A percentile compares a stretch with the other conserved stretches of the same genome.
Conservation (phyloP, 2,113 vertebrate species). For the Rhizomys pruinosus region DNA sequence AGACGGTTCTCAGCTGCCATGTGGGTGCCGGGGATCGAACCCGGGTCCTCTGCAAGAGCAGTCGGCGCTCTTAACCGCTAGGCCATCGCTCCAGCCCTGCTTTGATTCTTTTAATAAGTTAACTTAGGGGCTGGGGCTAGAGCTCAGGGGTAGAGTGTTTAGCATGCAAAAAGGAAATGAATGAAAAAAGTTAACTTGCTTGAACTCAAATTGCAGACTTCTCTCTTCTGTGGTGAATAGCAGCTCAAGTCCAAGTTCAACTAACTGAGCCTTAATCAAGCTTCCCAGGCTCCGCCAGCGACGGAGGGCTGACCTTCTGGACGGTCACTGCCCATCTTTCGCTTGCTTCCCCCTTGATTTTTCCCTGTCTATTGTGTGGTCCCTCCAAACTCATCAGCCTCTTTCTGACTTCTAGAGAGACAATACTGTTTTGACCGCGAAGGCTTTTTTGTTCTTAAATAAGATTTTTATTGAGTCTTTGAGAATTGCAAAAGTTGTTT, state of each 20-base stretch:
- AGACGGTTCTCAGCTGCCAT: too few species aligned
- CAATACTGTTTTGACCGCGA: rapidly evolving
- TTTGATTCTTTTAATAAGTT: not conserved
- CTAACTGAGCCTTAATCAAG: not conserved
- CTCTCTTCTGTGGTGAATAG: not conserved
- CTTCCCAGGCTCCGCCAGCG: not conserved
- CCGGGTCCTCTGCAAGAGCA: too few species aligned
- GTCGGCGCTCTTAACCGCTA: too few species aligned
- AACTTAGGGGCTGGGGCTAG: not conserved
- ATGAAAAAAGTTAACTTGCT: not conserved
- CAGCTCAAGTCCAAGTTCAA: not conserved
- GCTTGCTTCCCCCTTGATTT: too few species aligned
- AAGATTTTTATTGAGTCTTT: not conserved
- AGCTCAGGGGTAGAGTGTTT: too few species aligned
- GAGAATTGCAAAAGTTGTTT: not conserved
- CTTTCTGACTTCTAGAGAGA: not conserved
- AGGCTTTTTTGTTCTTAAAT: not conserved
- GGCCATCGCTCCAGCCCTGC: too few species aligned
- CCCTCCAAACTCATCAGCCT: not conserved
- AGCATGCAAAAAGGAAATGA: too few species aligned
- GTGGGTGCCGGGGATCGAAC: too few species aligned
- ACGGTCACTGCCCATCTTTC: not conserved
- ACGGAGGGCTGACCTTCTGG: not conserved
- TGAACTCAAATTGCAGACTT: not conserved
- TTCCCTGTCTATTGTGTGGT: not conserved